Evolutionary conservation across 2,797 vertebrate genomes (phyloP).

Genomic region (Schizopygopsis malacanthus): DNA sequence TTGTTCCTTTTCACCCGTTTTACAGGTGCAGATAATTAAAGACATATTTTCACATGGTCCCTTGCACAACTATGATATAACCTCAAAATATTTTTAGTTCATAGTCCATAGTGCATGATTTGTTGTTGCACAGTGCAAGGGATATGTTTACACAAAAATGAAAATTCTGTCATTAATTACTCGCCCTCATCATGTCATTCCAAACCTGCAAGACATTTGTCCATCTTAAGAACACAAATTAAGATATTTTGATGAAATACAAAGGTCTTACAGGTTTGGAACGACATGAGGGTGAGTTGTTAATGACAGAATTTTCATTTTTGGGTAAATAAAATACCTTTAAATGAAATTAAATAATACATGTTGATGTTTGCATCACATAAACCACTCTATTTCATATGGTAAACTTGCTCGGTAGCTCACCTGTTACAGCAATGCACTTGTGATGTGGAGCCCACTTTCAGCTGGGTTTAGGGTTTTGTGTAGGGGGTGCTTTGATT

Average conservation of each 20-base stretch:
- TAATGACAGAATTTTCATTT: not conserved
- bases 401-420: not conserved
- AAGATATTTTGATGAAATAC: no score
- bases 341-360: not conserved
- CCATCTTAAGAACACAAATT: not conserved
- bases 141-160: not conserved
- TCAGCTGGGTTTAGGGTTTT: not conserved
- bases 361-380: not conserved
- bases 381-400: not conserved
- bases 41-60: not conserved
- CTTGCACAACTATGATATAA: not conserved
- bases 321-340: not conserved
- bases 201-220: not conserved
- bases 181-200: no score
- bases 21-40: not conserved
- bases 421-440: not conserved
- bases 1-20: not conserved
- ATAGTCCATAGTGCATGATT: not conserved
- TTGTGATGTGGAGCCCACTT: not conserved
- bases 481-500: not conserved
- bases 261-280: not conserved
- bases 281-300: not conserved
- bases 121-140: not conserved
- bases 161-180: no score
- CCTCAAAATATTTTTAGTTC: not conserved